Conservation (phyloP, 2,113 vertebrate species). For the Saimiri boliviensis region DNA sequence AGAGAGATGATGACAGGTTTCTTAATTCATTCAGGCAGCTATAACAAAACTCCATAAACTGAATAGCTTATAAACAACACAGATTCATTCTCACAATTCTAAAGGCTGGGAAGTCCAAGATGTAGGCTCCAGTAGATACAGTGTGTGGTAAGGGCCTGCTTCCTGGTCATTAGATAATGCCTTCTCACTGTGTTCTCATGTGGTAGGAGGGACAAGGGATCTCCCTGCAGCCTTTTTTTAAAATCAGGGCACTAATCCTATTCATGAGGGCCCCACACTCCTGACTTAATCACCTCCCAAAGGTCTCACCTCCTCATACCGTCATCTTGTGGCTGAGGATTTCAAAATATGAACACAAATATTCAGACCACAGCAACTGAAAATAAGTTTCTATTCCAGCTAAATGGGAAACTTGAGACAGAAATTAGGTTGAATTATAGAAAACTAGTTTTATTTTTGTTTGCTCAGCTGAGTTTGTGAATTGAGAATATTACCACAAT, state of each 20-base stretch:
- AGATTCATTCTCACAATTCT: background rate
- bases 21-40: background rate
- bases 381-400: background rate
- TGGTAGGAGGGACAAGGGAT: background rate
- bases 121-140: background rate
- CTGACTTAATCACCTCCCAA: background rate
- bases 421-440: background rate
- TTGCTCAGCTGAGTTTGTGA: background rate
- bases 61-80: background rate
- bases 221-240: background rate
- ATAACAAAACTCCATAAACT: too few relatives aligned
- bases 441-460: background rate
- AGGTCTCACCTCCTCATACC: background rate
- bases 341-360: background rate
- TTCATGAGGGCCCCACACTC: background rate
- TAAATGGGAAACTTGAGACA: background rate
- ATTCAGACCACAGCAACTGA: background rate
- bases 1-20: background rate
- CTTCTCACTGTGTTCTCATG: background rate
- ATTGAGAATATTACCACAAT: background rate
- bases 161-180: background rate
- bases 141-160: too few relatives aligned
- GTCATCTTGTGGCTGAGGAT: background rate
- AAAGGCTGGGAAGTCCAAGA: background rate
- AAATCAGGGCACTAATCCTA: background rate